Evolutionary conservation across 2,888 invertebrate genomes (phyloP).

Genomic region (Prostheceraeus crozeri): DNA sequence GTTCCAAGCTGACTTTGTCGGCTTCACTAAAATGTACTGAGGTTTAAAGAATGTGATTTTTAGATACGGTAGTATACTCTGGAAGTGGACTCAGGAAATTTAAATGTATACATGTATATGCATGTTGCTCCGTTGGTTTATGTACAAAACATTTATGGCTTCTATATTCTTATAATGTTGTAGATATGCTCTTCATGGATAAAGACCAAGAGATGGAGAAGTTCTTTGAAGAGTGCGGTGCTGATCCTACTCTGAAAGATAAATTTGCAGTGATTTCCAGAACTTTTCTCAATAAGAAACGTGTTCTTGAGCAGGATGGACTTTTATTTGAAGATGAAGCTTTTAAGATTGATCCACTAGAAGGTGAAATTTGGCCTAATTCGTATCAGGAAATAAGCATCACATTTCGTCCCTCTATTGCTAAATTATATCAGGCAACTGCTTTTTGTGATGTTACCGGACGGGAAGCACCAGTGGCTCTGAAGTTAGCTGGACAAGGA

Average conservation of each 20-base stretch:
- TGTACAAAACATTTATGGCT: no score
- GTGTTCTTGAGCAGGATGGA: constrained; percentile 40
- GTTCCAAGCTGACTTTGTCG: no score
- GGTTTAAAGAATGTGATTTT: no score
- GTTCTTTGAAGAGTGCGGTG: constrained; percentile 52
- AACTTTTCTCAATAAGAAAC: constrained; percentile 53
- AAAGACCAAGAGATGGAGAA: constrained; percentile 50
- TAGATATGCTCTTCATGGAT: constrained; percentile 44
- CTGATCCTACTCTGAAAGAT: constrained; percentile 52
- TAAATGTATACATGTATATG: no score
- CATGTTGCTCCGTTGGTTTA: no score
- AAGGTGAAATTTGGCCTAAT: constrained; percentile 57
- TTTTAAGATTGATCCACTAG: constrained; percentile 53
- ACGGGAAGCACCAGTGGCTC: constrained; percentile 53
- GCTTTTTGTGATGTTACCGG: constrained; percentile 57
- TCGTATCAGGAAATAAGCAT: constrained; percentile 52
- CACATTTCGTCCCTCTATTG: constrained; percentile 54
- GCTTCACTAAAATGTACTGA: no score
- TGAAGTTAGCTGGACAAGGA: constrained; percentile 54
- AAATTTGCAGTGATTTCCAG: constrained; percentile 53
- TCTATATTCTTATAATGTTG: no score
- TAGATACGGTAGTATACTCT: no score
- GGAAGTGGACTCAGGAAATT: no score
- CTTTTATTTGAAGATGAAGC: constrained; percentile 48
- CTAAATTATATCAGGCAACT: constrained; percentile 51